These are phyloP conservation scores for Achlya flavicornis DNA, from an alignment of 2,888 invertebrate genomes.

Conservation along the genomic window DNA sequence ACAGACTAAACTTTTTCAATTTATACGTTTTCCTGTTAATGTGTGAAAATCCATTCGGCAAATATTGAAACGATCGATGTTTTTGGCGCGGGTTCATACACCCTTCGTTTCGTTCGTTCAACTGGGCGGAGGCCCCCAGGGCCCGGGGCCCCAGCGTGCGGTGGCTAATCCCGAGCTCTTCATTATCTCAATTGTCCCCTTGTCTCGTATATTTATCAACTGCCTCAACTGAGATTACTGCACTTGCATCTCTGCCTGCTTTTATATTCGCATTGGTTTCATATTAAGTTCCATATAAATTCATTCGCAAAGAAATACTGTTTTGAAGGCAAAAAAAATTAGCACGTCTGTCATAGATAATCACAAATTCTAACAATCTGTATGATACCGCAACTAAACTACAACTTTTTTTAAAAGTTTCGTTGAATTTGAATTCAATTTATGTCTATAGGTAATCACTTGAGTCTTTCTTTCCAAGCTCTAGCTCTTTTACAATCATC, in stretches of 20 bases:
- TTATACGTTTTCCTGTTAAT: conserved; percentile 1
- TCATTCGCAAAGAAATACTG: too few species aligned
- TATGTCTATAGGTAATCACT: too few species aligned
- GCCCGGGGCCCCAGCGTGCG: not conserved
- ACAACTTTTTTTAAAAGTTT: too few species aligned
- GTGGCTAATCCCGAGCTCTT: not conserved
- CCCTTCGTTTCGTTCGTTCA: not conserved
- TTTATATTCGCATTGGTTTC: not conserved
- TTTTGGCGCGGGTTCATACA: not conserved
- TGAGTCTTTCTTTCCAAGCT: too few species aligned
- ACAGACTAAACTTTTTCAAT: not conserved
- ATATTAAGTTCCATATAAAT: not conserved
- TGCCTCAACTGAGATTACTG: not conserved
- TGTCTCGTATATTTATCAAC: not conserved
- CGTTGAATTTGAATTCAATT: too few species aligned
- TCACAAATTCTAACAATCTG: too few species aligned
- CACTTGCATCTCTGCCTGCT: not conserved
- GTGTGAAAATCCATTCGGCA: not conserved
- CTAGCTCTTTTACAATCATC: too few species aligned
- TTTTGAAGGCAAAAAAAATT: too few species aligned
- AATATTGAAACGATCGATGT: not conserved
- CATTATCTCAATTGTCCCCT: conserved; percentile 1
- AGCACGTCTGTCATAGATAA: too few species aligned
- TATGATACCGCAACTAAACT: too few species aligned
- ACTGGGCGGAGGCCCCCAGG: not conserved